Evolutionary conservation across 2,113 vertebrate species (phyloP).

Genomic region (Poeciliopsis retropinna): DNA sequence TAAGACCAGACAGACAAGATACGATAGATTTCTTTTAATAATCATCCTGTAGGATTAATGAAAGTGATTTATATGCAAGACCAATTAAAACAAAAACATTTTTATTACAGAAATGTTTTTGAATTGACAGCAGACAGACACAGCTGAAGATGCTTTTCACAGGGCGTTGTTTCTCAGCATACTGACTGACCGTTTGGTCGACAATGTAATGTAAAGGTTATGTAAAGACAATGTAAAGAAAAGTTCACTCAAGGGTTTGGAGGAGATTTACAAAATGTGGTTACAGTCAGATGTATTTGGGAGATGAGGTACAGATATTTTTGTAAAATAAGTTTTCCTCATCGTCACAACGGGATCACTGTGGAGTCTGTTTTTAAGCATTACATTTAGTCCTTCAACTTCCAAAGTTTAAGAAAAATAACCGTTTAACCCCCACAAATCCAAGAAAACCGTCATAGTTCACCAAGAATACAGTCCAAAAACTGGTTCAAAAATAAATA

Average conservation of each 20-base stretch:
- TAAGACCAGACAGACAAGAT: too few relatives aligned
- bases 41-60: too few relatives aligned
- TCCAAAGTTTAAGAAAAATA: slow-evolving; percentile 60
- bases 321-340: slow-evolving; percentile 12
- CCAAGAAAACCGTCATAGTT: slow-evolving; percentile 48
- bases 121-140: too few relatives aligned
- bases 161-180: neutral
- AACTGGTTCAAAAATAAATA: slow-evolving; percentile 44
- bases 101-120: too few relatives aligned
- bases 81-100: too few relatives aligned
- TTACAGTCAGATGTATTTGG: neutral
- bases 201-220: too few relatives aligned
- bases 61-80: too few relatives aligned
- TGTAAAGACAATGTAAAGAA: too few relatives aligned
- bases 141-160: too few relatives aligned
- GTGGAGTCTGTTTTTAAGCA: slow-evolving; percentile 54
- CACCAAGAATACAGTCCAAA: slow-evolving; percentile 43
- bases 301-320: neutral
- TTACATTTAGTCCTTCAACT: slow-evolving; percentile 52
- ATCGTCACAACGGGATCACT: slow-evolving; percentile 33
- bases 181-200: neutral
- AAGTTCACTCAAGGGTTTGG: too few relatives aligned
- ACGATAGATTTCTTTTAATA: too few relatives aligned
- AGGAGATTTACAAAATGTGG: neutral
- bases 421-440: slow-evolving; percentile 59